Base-by-base conservation (phyloP, 2,113 vertebrate species). In the Atherinomorus stipes region DNA sequence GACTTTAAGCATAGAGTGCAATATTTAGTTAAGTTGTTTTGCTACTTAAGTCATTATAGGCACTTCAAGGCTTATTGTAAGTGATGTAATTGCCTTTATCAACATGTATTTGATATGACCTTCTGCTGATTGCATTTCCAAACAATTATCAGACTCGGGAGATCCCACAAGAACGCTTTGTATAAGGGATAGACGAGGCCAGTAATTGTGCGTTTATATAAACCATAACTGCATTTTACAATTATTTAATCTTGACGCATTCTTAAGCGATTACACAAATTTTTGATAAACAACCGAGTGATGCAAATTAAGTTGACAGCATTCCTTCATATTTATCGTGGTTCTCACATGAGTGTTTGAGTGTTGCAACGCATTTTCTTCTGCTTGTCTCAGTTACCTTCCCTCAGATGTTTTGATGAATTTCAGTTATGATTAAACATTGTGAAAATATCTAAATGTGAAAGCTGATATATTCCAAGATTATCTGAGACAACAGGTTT, bases 51-150 rank as follows among this genome's bases (percentile, higher is more conserved):
- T 3, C 42, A 9, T 5, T 64, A 5, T 50, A 22, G 11, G 22
- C n/a, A 64, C 21, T 16, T 37, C 15, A 64, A 37, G n/a, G 12
- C 45, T 64, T 25, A 37, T 64, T 64, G 16, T 26, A 19, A 63
- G 44, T 49, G 2, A 63, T 63, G 6, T 31, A 12, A 63, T 63
- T 25, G 8, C 15, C 42, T 61, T 15, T 28, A 42, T 47, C 15
- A 22, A 4, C 13, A 42, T 42, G 16, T 6, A 25, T 3, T 44
- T 18, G 13, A 22, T 62, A 16, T 13, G 7, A 26, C 23, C 40
- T 13, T 26, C 28, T 31, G 7, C 18, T 5, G 0, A 7, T 45
- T 62, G 19, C 40, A 34, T 34, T 34, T 7, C 31, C 8, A 8
- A 37, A 5, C 34, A 37, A 12, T 42, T 42, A 42, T 52, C 49